Evolutionary conservation across 1,140 invertebrate genomes (phyloP).

Genomic region (Drosophila neocordata): DNA sequence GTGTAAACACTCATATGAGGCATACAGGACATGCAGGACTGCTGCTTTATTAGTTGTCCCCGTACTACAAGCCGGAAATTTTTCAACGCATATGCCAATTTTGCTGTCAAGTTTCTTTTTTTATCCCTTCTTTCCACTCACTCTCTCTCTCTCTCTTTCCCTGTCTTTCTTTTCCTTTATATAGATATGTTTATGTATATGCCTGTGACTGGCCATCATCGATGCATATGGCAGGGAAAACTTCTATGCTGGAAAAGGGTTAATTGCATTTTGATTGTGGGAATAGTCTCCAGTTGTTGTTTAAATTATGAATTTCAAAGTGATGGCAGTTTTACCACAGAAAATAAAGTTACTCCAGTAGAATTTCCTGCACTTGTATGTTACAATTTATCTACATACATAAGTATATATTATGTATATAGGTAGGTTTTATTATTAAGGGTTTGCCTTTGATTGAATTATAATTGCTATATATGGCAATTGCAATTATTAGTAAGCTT

Average conservation of each 20-base stretch:
- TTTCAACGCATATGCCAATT: constrained; percentile 77
- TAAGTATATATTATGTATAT: background rate
- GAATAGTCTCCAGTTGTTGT: constrained; percentile 48
- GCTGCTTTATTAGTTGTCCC: constrained; percentile 59
- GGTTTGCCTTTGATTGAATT: too few relatives aligned
- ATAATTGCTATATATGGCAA: too few relatives aligned
- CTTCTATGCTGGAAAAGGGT: constrained; percentile 32
- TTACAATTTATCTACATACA: too few relatives aligned
- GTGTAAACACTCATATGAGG: background rate
- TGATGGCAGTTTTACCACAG: constrained; percentile 8
- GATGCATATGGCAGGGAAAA: constrained; percentile 23
- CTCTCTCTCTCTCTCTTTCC: constrained; percentile 30
- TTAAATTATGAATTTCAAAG: constrained; percentile 46
- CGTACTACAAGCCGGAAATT: constrained; percentile 48
- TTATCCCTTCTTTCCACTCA: constrained; percentile 5
- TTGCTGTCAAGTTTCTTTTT: constrained; percentile 65
- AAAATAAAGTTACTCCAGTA: background rate
- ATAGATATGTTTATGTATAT: background rate
- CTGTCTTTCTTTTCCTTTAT: background rate
- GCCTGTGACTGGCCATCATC: constrained; percentile 26
- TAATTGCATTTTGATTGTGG: constrained; percentile 70
- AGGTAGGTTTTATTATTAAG: too few relatives aligned
- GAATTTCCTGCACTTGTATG: background rate
- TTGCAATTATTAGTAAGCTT: too few relatives aligned
- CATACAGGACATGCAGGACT: constrained; percentile 25